These are phyloP conservation scores for Nautilus pompilius DNA, from an alignment of 1,140 invertebrate species.

Conservation along the genomic window DNA sequence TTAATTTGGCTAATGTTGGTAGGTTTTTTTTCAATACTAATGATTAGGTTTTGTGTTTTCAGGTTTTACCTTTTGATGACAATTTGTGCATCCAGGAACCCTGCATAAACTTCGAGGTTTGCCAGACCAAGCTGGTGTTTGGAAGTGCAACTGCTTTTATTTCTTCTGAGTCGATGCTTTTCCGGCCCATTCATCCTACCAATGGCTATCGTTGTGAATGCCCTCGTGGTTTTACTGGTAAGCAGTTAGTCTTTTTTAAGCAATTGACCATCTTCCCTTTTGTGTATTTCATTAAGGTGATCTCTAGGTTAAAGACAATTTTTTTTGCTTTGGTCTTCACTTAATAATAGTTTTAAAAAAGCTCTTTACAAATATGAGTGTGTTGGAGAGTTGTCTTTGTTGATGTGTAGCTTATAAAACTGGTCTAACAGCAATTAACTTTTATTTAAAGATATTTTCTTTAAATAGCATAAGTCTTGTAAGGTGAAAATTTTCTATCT, in stretches of 20 bases:
- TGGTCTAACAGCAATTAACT: too few relatives aligned
- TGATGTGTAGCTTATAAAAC: too few relatives aligned
- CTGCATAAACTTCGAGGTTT: slow-evolving; percentile 93
- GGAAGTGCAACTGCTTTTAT: slow-evolving; percentile 87
- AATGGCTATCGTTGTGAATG: slow-evolving; percentile 92
- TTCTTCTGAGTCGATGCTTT: slow-evolving; percentile 85
- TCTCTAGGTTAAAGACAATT: not conserved
- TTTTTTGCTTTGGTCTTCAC: slow-evolving; percentile 7
- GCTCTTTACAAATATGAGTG: too few relatives aligned
- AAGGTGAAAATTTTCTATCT: too few relatives aligned
- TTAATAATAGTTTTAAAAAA: slow-evolving; percentile 13
- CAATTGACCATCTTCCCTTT: not conserved
- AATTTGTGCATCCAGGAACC: slow-evolving; percentile 95
- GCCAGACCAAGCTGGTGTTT: slow-evolving; percentile 87
- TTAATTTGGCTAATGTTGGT: slow-evolving; percentile 1
- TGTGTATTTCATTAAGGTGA: too few relatives aligned
- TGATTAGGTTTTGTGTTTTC: slow-evolving; percentile 12
- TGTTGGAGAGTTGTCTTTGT: too few relatives aligned
- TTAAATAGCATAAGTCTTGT: too few relatives aligned
- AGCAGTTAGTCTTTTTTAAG: too few relatives aligned
- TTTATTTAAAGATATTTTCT: too few relatives aligned
- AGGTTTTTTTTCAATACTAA: slow-evolving; percentile 8
- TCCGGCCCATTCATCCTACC: slow-evolving; percentile 91
- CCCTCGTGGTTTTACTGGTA: slow-evolving; percentile 61
- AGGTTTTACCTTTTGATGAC: slow-evolving; percentile 94